Percentiles rank a stretch among this genome's conserved stretches.
Conservation (phyloP, 1,140 invertebrate genomes). For the Bursaphelenchus mucronatus region DNA sequence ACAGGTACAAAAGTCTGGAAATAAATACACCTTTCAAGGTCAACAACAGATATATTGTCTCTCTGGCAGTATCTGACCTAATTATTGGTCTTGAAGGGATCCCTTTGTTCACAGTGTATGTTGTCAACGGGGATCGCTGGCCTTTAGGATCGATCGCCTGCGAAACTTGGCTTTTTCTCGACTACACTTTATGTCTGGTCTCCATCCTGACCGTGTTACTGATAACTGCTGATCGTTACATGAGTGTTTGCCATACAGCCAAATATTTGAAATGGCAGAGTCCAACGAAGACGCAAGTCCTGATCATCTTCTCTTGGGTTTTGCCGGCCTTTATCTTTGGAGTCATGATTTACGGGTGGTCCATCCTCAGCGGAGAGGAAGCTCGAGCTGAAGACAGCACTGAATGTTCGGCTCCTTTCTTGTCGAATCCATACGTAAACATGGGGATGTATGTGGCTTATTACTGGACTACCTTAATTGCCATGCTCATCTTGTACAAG, state of each 20-base stretch:
- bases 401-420: conserved; percentile 58
- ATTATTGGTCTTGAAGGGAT: conserved; percentile 78
- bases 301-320: conserved; percentile 57
- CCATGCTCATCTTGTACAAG: conserved; percentile 60
- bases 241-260: conserved; percentile 66
- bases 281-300: conserved; percentile 51
- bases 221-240: conserved; percentile 70
- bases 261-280: conserved; percentile 60
- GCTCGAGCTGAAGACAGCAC: conserved; percentile 31
- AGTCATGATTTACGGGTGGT: conserved; percentile 60
- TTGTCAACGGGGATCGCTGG: conserved; percentile 76
- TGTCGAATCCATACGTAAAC: conserved; percentile 60
- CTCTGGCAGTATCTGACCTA: conserved; percentile 92
- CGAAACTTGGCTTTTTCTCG: conserved; percentile 95
- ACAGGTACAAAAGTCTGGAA: conserved; percentile 37
- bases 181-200: conserved; percentile 96
- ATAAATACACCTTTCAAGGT: conserved; percentile 69
- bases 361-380: conserved; percentile 45
- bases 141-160: conserved; percentile 89
- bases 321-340: conserved; percentile 56
- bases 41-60: conserved; percentile 98
- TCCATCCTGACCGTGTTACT: conserved; percentile 97
- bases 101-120: conserved; percentile 68
- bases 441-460: conserved; percentile 61
- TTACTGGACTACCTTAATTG: conserved; percentile 59